Evolutionary conservation across 2,888 invertebrate species (phyloP).

Genomic region (Calliscelio sp.): DNA sequence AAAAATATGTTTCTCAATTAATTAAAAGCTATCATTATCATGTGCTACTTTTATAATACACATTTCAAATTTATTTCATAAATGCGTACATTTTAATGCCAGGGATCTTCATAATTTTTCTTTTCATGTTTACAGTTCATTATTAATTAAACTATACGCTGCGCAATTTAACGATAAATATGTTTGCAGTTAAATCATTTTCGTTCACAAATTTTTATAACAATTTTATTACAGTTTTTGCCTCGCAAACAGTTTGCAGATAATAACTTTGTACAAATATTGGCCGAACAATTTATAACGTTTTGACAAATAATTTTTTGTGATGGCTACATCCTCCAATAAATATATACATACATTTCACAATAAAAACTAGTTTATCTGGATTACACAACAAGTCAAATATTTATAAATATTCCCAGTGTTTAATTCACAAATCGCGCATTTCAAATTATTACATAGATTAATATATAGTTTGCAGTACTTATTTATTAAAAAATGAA

Average conservation of each 20-base stretch:
- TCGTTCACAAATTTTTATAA: background rate
- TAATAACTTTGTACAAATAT: constrained; percentile 9
- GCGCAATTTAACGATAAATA: background rate
- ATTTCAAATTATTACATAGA: constrained; percentile 7
- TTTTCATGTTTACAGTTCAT: no score
- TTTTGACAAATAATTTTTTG: background rate
- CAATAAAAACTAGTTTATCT: background rate
- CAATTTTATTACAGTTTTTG: background rate
- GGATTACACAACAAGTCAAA: constrained; percentile 5
- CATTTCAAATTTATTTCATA: no score
- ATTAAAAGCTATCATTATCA: no score
- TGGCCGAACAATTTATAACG: background rate
- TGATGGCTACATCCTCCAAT: background rate
- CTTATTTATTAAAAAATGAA: no score
- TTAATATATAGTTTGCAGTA: no score
- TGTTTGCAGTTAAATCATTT: background rate
- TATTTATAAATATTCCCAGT: constrained; percentile 7
- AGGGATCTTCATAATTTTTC: no score
- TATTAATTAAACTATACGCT: no score
- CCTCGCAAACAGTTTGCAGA: constrained; percentile 5
- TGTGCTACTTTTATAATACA: no score
- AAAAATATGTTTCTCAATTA: constrained; percentile 1
- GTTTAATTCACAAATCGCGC: constrained; percentile 3
- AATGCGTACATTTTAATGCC: no score
- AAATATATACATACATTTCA: background rate